These are phyloP conservation scores for Pempheris klunzingeri DNA, from an alignment of 2,797 vertebrate species.

Conservation along the genomic window DNA sequence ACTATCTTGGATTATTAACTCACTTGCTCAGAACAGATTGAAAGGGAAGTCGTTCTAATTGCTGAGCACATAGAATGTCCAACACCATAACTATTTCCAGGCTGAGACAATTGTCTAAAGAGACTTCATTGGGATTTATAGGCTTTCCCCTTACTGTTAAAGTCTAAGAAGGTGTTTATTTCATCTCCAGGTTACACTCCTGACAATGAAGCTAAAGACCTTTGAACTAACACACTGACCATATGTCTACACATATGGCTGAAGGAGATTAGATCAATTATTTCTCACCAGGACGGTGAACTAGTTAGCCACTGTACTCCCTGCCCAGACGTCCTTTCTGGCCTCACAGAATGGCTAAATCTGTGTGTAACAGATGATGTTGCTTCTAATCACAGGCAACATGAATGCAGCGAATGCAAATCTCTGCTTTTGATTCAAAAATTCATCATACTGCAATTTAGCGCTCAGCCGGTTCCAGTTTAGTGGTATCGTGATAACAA, in stretches of 20 bases:
- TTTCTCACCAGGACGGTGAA: conserved; percentile 58
- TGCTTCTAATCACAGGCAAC: conserved; percentile 8
- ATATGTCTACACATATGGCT: conserved; percentile 72
- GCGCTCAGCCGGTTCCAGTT: conserved; percentile 8
- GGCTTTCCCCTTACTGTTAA: conserved; percentile 35
- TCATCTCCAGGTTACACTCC: conserved; percentile 31
- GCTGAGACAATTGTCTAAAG: conserved; percentile 33
- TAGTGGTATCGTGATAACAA: conserved; percentile 29
- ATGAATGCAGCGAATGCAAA: conserved; percentile 23
- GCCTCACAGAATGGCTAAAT: background rate
- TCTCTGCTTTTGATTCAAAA: conserved; percentile 12
- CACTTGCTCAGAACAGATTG: conserved; percentile 13
- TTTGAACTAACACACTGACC: conserved; percentile 43
- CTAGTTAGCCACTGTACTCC: conserved; percentile 17
- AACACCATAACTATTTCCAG: conserved; percentile 10
- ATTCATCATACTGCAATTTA: conserved; percentile 24
- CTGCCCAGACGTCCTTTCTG: background rate
- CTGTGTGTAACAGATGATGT: conserved; percentile 8
- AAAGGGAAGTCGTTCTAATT: conserved; percentile 7
- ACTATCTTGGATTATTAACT: background rate
- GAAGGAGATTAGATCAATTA: conserved; percentile 71
- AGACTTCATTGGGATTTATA: conserved; percentile 50
- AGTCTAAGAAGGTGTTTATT: conserved; percentile 36
- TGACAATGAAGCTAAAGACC: conserved; percentile 22
- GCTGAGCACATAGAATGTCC: background rate